Evolutionary conservation across 2,888 invertebrate genomes (phyloP), one percentile per base, ranked within the genome.

Genomic region (Drosophila pseudotakahashii): DNA sequence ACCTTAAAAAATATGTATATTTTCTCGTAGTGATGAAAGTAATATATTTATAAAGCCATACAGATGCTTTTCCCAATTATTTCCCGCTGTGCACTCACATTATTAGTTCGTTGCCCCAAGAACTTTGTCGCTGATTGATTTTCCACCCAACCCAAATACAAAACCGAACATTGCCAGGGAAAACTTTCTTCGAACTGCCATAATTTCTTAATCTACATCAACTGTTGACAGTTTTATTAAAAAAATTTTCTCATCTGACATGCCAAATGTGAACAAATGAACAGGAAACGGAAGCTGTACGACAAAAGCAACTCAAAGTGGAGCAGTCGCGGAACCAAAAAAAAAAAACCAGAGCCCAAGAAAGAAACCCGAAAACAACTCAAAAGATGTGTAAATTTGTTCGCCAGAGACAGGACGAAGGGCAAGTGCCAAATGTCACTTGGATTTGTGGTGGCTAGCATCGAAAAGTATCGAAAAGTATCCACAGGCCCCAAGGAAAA

Each of bases 171-270:
- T 19, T 32, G 48, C 37, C 11, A 47, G 34, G 32, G 73, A 32
- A 73, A 80, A 70, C 60, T 80, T 74, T 58, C 50, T 26, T 16
- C 32, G 42, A 52, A 72, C 58, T 53, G 70, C 77, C 78, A 88
- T 88, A 88, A 86, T 82, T 88, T 88, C 86, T 79, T 88, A 85
- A 82, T 88, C 88, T 82, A 88, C 86, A 82, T 82, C 82, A 82
- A 82, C 86, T 82, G 82, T 70, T 82, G 86, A 82, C 82, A 88
- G 86, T 85, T 88, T 85, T 79, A 79, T 82, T 85, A 79, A 88
- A 82, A 81, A 78, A 73, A 73, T 72, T 44, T 88, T 72, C 73
- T 55, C 53, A 74, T 51, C 73, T 78, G 76, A 76, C 79, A 81
- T 75, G 63, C 73, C 75, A 81, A 87, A 81, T 88, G 81, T 78